Evolutionary conservation across 1,140 invertebrate species (phyloP).

Genomic region (Diorhabda sublineata): DNA sequence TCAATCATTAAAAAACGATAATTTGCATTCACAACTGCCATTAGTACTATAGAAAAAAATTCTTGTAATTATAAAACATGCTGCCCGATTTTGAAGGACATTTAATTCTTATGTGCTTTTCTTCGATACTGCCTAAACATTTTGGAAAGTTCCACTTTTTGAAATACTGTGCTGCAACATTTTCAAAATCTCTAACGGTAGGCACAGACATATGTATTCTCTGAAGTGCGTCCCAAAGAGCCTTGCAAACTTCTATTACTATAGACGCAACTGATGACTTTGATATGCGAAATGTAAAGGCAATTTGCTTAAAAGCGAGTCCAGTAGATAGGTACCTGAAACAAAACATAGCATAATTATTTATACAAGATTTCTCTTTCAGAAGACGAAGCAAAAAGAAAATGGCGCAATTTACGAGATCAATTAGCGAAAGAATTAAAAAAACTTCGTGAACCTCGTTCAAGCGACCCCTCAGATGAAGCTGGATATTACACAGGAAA

Average conservation of each 20-base stretch:
- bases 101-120: constrained; percentile 27
- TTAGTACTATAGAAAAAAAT: constrained; percentile 17
- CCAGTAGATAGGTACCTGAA: constrained; percentile 20
- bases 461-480: not conserved
- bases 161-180: constrained; percentile 12
- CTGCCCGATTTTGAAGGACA: constrained; percentile 21
- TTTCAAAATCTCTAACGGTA: constrained; percentile 7
- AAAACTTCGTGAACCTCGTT: constrained; percentile 13
- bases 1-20: constrained; percentile 24
- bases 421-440: constrained; percentile 14
- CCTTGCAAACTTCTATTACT: constrained; percentile 10
- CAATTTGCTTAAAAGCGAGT: constrained; percentile 18
- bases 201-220: constrained; percentile 13
- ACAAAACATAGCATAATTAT: constrained; percentile 11
- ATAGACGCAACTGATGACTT: constrained; percentile 11
- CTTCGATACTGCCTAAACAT: constrained; percentile 48
- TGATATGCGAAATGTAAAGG: constrained; percentile 17
- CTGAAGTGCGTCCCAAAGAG: constrained; percentile 13
- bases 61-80: constrained; percentile 17
- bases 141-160: constrained; percentile 36
- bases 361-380: constrained; percentile 27
- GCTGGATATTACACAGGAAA: constrained; percentile 1
- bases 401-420: constrained; percentile 50
- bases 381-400: constrained; percentile 49
- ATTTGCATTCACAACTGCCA: constrained; percentile 24